phyloP scores from a whole-genome alignment of 2,797 vertebrate genomes.

The Simalia tracyae region DNA sequence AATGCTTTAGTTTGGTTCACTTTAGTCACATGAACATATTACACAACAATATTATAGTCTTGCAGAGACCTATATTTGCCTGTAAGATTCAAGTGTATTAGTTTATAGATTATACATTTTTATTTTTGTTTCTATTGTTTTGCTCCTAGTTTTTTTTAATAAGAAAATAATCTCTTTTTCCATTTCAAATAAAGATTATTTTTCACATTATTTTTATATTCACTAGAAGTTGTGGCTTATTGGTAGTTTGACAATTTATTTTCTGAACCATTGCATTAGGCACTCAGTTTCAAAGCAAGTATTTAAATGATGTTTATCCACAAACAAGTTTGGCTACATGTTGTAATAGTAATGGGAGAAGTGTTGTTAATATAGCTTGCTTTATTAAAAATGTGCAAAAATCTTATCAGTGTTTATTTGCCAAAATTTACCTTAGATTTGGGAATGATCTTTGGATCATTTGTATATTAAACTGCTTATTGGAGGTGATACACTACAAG shows the following conservation, averaged over 20 bases:
- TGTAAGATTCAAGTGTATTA: background rate
- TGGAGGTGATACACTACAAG: conserved; percentile 48
- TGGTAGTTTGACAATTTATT: conserved; percentile 54
- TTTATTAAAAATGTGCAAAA: conserved; percentile 71
- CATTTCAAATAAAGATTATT: conserved; percentile 23
- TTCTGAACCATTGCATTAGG: conserved; percentile 38
- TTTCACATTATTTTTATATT: conserved; percentile 54
- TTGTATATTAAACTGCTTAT: conserved; percentile 51
- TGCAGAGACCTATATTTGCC: background rate
- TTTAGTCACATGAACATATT: background rate
- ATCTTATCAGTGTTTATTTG: conserved; percentile 37
- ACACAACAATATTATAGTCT: conserved; percentile 20
- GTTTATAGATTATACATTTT: background rate
- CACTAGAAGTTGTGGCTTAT: conserved; percentile 38
- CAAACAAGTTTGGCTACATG: conserved; percentile 37
- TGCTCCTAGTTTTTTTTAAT: conserved; percentile 47
- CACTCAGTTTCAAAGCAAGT: conserved; percentile 61
- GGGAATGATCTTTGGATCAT: conserved; percentile 55
- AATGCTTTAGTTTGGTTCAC: background rate
- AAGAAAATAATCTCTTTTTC: conserved; percentile 48
- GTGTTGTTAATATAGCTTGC: conserved; percentile 42
- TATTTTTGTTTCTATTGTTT: background rate
- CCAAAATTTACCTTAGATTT: conserved; percentile 58
- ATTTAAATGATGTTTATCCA: conserved; percentile 60
- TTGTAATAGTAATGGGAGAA: conserved; percentile 35